Evolutionary conservation across 1,140 invertebrate genomes (phyloP).

Genomic region (Papilio polyxenes): DNA sequence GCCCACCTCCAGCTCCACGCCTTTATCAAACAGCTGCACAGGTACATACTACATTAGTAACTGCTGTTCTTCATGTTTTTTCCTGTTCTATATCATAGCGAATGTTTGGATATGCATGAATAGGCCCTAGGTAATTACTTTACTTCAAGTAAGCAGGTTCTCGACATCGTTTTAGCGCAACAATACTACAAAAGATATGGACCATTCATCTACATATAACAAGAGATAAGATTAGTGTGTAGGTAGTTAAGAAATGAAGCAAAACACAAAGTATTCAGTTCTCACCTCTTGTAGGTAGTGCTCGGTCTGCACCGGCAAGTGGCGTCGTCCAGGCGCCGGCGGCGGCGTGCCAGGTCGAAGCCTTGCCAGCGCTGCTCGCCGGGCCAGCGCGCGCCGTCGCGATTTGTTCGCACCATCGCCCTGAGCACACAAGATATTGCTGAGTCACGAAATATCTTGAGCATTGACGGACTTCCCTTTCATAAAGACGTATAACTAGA

Average conservation of each 20-base stretch:
- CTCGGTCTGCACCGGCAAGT: slow-evolving; percentile 93
- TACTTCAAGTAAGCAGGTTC: not conserved
- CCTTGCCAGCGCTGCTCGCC: slow-evolving; percentile 83
- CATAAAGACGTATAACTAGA: no score
- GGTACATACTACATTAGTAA: slow-evolving; percentile 19
- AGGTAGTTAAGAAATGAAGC: not conserved
- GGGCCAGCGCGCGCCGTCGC: slow-evolving; percentile 82
- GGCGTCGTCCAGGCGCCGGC: slow-evolving; percentile 87
- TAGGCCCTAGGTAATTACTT: not conserved
- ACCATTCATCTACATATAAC: not conserved
- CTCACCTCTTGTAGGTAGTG: slow-evolving; percentile 90
- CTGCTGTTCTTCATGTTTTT: not conserved
- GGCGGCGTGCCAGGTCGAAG: slow-evolving; percentile 86
- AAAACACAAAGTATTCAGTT: not conserved
- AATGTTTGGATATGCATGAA: no score
- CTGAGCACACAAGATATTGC: slow-evolving; percentile 54
- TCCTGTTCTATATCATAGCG: no score
- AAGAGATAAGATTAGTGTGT: no score
- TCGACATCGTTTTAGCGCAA: no score
- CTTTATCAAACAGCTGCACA: slow-evolving; percentile 84
- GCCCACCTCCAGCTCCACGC: slow-evolving; percentile 86
- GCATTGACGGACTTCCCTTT: no score
- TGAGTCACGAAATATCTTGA: not conserved
- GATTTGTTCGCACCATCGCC: slow-evolving; percentile 82
- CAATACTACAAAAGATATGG: not conserved